These are phyloP conservation scores for Erpobdella octoculata DNA, from an alignment of 2,888 invertebrate species.

Conservation along the genomic window DNA sequence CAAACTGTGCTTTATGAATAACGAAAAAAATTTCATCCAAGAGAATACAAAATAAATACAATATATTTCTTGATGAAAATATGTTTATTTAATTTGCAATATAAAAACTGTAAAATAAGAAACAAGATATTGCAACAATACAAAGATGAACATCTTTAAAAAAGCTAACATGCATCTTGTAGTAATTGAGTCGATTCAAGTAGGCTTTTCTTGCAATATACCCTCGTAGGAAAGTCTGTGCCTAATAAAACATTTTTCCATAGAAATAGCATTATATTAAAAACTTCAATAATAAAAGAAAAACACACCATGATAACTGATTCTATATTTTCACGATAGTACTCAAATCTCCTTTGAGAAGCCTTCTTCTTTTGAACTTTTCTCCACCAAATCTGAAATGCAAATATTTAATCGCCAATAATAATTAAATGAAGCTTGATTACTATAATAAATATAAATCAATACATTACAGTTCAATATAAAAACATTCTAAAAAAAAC, in stretches of 20 bases:
- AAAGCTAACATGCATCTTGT: slow-evolving; percentile 45
- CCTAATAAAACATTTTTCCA: too few relatives aligned
- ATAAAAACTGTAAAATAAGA: too few relatives aligned
- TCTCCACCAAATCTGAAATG: slow-evolving; percentile 15
- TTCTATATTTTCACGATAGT: neutral
- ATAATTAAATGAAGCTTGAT: neutral
- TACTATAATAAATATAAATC: neutral
- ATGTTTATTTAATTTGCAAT: too few relatives aligned
- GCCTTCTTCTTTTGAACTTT: neutral
- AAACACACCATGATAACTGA: neutral
- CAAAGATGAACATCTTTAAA: neutral
- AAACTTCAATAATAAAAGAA: neutral
- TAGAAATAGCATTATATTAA: too few relatives aligned
- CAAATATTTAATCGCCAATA: neutral
- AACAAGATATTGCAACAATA: neutral
- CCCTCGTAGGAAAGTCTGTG: slow-evolving; percentile 46
- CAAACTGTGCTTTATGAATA: too few relatives aligned
- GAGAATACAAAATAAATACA: too few relatives aligned
- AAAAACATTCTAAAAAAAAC: too few relatives aligned
- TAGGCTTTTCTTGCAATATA: slow-evolving; percentile 44
- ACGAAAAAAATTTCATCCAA: too few relatives aligned
- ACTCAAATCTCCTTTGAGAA: neutral
- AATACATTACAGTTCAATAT: neutral
- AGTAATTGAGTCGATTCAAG: slow-evolving; percentile 41
- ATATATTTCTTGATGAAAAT: too few relatives aligned